A percentile compares a stretch with the other conserved stretches of the same genome.
Evolutionary conservation across 2,888 invertebrate genomes (phyloP).

Genomic region (Oscheius onirici): DNA sequence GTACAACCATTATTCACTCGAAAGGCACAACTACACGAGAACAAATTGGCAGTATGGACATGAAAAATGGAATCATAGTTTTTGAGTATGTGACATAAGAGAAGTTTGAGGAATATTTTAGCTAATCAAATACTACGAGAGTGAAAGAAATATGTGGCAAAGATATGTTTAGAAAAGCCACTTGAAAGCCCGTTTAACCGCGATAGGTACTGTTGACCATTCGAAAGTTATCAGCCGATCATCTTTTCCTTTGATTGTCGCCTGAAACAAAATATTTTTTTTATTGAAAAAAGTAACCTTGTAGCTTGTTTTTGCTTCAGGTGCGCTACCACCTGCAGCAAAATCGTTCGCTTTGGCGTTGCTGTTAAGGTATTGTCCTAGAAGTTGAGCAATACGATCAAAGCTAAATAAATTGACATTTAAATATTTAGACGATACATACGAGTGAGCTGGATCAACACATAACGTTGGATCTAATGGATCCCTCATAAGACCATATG

Average conservation of each 20-base stretch:
- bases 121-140: neutral
- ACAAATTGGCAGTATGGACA: conserved; percentile 18
- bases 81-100: neutral
- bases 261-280: conserved; percentile 38
- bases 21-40: conserved; percentile 30
- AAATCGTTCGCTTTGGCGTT: conserved; percentile 46
- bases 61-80: conserved; percentile 10
- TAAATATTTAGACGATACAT: conserved; percentile 11
- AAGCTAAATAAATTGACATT: conserved; percentile 39
- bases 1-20: conserved; percentile 14
- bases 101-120: neutral
- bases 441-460: conserved; percentile 54
- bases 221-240: conserved; percentile 62
- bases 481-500: conserved; percentile 67
- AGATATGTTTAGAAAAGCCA: conserved; percentile 58
- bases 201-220: conserved; percentile 61
- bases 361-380: conserved; percentile 62
- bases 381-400: conserved; percentile 62
- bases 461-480: conserved; percentile 62
- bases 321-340: conserved; percentile 9
- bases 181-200: conserved; percentile 59
- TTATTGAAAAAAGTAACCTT: conserved; percentile 26
- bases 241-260: conserved; percentile 57
- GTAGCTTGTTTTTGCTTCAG: conserved; percentile 40
- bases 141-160: neutral